A percentile compares a stretch with the other conserved stretches of the same genome.
Conservation (phyloP, 1,140 invertebrate species). For the Meteorus sp. region DNA sequence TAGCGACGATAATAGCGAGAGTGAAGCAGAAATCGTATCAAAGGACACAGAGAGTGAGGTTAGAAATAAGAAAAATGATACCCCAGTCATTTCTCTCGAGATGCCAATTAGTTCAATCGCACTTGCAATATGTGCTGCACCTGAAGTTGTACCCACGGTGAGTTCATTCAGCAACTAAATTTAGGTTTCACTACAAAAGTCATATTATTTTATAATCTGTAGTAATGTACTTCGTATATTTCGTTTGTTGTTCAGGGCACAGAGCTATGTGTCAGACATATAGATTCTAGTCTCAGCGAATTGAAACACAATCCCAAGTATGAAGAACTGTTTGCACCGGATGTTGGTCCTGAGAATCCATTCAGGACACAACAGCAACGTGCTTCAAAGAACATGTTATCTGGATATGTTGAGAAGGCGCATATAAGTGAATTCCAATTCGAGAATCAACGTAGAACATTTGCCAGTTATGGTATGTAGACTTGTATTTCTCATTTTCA, state of each 20-base stretch:
- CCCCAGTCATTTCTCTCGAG: slow-evolving; percentile 19
- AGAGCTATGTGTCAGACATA: slow-evolving; percentile 62
- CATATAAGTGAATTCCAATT: slow-evolving; percentile 98
- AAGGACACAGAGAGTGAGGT: slow-evolving; percentile 29
- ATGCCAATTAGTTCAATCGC: slow-evolving; percentile 55
- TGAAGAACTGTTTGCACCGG: slow-evolving; percentile 93
- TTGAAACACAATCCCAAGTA: slow-evolving; percentile 91
- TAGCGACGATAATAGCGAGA: slow-evolving; percentile 62
- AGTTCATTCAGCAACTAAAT: slow-evolving; percentile 35
- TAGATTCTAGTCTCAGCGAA: slow-evolving; percentile 78
- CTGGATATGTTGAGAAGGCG: slow-evolving; percentile 93
- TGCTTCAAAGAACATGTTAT: slow-evolving; percentile 86
- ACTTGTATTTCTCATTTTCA: slow-evolving; percentile 2
- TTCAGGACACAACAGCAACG: slow-evolving; percentile 87
- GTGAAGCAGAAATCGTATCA: slow-evolving; percentile 47
- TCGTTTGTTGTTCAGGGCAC: slow-evolving; percentile 52
- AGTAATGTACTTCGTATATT: not conserved
- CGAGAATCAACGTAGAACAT: slow-evolving; percentile 96
- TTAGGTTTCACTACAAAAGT: not conserved
- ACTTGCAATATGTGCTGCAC: slow-evolving; percentile 76
- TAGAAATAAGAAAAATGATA: slow-evolving; percentile 25
- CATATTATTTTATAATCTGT: not conserved
- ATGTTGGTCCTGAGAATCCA: slow-evolving; percentile 88
- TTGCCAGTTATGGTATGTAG: slow-evolving; percentile 82
- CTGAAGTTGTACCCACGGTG: slow-evolving; percentile 77